phyloP scores from a whole-genome alignment of 2,888 invertebrate species.

The Schizotus pectinicornis region DNA sequence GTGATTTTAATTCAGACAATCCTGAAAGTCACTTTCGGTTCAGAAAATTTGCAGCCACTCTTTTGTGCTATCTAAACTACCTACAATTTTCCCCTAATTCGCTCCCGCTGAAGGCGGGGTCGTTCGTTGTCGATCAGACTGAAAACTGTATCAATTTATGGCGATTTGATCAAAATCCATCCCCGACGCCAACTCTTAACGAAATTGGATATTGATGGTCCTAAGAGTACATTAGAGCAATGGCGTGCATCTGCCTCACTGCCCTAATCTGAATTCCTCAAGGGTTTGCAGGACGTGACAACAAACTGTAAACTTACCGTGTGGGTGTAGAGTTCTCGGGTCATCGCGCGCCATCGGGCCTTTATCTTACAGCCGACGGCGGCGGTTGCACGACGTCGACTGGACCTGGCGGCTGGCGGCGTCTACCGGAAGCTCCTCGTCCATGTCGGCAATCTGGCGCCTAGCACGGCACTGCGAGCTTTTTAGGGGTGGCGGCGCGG shows the following conservation, averaged over 20 bases:
- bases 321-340: conserved; percentile 52
- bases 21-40: no score
- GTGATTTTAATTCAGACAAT: no score
- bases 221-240: no score
- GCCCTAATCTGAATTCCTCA: background rate
- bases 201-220: no score
- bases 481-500: conserved; percentile 14
- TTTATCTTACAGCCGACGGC: conserved; percentile 5
- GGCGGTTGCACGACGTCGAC: conserved; percentile 12
- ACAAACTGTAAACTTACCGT: conserved; percentile 44
- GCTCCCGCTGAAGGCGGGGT: no score
- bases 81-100: no score
- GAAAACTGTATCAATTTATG: no score
- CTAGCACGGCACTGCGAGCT: conserved; percentile 39
- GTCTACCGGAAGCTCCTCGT: background rate
- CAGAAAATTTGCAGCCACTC: no score
- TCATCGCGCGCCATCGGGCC: conserved; percentile 41
- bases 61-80: no score
- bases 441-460: conserved; percentile 32
- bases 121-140: no score
- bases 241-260: background rate
- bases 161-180: no score
- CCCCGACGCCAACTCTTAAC: no score
- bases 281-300: background rate
- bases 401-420: background rate